Evolutionary conservation across 1,140 invertebrate genomes (phyloP), one percentile per base, ranked within the genome.

Genomic region (Lamellibrachia luymesi): DNA sequence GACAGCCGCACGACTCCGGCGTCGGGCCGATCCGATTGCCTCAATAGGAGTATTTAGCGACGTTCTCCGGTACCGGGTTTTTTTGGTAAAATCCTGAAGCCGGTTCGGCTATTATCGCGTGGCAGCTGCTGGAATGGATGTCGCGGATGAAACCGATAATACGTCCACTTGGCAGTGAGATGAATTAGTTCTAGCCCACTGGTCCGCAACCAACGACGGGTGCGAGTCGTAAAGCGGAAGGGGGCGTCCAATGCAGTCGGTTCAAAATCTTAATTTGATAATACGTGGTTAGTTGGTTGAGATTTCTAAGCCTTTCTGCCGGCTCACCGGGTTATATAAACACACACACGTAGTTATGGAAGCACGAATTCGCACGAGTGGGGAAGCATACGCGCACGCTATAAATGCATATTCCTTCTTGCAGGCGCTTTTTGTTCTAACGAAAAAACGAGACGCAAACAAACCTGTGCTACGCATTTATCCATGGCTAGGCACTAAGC

Each of bases 91-190:
- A 80, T 80, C 13, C 64, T 6, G 64, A 80, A 80, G 64, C 64
- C 64, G 64, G 64, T 80, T 8, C 2, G 13, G 13, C 64, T 80
- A 80, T 80, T 80, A 80, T 80, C 64, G 64, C 64, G 64, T 80
- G 64, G 64, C 64, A 80, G 64, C 64, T 80, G 64, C 64, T 80
- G 64, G 64, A 80, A 80, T 80, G 64, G 64, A 80, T 80, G 64
- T 80, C 64, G 64, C 64, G 8, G 8, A 22, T 80, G 17, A 22
- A 17, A 17, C 8, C 64, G 64, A 80, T 80, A 4, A 80, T 80
- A 80, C 64, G 64, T 17, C 64, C 13, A 80, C 6, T 80, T 80
- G 64, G 64, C 64, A 80, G 6, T 22, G 64, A 0, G 64, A 8
- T 80, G 64, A 80, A 80, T 80, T 80, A 80, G 64, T 80, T 80